A percentile compares a stretch with the other conserved stretches of the same genome.
phyloP scores from a whole-genome alignment of 2,113 vertebrate species.

The Apodemus speciosus region DNA sequence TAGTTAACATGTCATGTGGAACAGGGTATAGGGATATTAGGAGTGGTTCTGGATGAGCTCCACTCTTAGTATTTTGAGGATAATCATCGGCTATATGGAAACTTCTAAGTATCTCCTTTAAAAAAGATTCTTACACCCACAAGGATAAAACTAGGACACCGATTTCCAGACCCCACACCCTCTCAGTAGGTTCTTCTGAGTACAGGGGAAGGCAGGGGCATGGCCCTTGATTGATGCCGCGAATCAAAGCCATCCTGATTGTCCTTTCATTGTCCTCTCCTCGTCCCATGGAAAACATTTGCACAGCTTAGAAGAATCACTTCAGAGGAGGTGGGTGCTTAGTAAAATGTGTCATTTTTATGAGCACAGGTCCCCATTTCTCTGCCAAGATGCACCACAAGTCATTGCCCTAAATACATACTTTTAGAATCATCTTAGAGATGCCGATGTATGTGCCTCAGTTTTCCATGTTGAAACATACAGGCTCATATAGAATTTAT shows the following conservation, averaged over 20 bases:
- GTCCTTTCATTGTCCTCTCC: background rate
- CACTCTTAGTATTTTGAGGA: background rate
- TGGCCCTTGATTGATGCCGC: background rate
- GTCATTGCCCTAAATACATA: background rate
- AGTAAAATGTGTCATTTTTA: background rate
- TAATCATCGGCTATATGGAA: background rate
- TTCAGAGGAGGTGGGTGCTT: background rate
- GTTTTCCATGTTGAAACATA: background rate
- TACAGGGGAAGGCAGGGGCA: background rate
- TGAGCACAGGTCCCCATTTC: background rate
- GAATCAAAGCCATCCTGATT: background rate
- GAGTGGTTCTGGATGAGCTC: background rate
- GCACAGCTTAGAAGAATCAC: conserved; percentile 3
- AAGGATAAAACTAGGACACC: background rate
- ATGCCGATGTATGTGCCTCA: background rate
- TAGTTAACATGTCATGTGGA: background rate
- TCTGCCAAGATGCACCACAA: background rate
- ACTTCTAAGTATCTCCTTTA: background rate
- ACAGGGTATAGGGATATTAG: background rate
- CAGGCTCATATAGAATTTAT: background rate
- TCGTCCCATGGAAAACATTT: background rate
- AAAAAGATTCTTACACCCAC: background rate
- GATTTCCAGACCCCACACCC: background rate
- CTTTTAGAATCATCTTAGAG: background rate
- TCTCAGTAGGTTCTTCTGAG: background rate